Evolutionary conservation across 2,888 invertebrate genomes (phyloP).

Genomic region (Pyrgus malvae): DNA sequence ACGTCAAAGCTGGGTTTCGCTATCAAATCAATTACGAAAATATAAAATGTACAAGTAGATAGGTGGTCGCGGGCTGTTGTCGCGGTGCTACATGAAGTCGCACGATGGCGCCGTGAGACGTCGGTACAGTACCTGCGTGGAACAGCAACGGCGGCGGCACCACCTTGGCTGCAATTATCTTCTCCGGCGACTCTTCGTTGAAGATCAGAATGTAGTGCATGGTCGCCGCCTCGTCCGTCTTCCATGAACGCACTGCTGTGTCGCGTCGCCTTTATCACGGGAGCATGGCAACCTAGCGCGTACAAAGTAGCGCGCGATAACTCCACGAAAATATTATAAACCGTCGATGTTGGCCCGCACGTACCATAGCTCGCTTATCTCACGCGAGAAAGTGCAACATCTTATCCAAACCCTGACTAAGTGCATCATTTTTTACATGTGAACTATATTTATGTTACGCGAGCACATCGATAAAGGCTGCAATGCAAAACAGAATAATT

Average conservation of each 20-base stretch:
- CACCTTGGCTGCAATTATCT: conserved; percentile 3
- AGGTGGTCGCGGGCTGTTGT: too few relatives aligned
- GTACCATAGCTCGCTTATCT: conserved; percentile 10
- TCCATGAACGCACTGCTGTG: neutral
- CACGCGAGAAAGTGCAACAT: conserved; percentile 21
- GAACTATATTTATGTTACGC: neutral
- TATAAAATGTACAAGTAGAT: too few relatives aligned
- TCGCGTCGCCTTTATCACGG: conserved; percentile 4
- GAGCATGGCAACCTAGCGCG: neutral
- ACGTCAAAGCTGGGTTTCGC: too few relatives aligned
- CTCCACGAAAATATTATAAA: conserved; percentile 7
- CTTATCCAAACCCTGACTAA: neutral
- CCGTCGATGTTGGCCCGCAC: conserved; percentile 5
- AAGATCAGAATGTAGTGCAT: conserved; percentile 20
- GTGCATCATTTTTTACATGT: neutral
- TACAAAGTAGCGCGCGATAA: conserved; percentile 18
- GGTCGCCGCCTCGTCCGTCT: neutral
- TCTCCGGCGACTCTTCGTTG: conserved; percentile 10
- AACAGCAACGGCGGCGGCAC: neutral
- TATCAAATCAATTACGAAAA: too few relatives aligned
- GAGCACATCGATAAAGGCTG: neutral
- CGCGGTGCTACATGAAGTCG: too few relatives aligned
- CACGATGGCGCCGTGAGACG: neutral
- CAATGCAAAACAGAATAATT: neutral
- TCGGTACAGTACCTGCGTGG: neutral